Evolutionary conservation across 1,140 invertebrate genomes (phyloP).

Genomic region (Trichonephila clavipes): DNA sequence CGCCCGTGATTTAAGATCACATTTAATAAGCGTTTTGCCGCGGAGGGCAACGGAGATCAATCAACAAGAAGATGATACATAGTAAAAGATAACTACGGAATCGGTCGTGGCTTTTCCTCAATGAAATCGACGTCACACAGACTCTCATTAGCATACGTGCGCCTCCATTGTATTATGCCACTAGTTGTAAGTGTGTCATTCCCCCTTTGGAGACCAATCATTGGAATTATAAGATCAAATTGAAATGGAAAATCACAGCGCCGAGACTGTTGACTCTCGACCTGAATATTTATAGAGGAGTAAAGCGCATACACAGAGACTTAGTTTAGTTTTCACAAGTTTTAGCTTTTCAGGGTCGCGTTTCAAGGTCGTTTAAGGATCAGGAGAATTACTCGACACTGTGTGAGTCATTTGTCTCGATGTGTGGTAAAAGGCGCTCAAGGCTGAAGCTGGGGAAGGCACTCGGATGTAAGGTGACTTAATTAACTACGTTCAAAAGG

Average conservation of each 20-base stretch:
- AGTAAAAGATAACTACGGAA: constrained; percentile 49
- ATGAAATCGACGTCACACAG: constrained; percentile 68
- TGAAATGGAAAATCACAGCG: constrained; percentile 43
- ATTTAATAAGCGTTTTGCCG: constrained; percentile 27
- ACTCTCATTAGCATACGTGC: constrained; percentile 46
- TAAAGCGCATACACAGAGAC: constrained; percentile 10
- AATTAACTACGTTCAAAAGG: constrained; percentile 16
- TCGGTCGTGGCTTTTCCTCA: constrained; percentile 49
- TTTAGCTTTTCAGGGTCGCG: constrained; percentile 16
- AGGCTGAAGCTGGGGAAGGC: neutral
- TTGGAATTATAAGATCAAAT: constrained; percentile 55
- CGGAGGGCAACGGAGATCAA: constrained; percentile 43
- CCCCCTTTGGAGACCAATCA: constrained; percentile 55
- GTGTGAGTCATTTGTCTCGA: constrained; percentile 11
- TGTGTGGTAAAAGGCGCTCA: neutral
- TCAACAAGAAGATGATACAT: constrained; percentile 47
- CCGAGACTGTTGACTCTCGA: constrained; percentile 41
- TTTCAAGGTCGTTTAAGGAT: constrained; percentile 40
- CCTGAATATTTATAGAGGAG: constrained; percentile 67
- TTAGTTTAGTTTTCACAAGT: neutral
- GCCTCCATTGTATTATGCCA: constrained; percentile 20
- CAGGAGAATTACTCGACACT: constrained; percentile 6
- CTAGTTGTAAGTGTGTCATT: neutral
- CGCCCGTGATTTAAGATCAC: constrained; percentile 49
- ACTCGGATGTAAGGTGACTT: constrained; percentile 1